Evolutionary conservation across 2,113 vertebrate genomes (phyloP).

Genomic region (Hucho hucho): DNA sequence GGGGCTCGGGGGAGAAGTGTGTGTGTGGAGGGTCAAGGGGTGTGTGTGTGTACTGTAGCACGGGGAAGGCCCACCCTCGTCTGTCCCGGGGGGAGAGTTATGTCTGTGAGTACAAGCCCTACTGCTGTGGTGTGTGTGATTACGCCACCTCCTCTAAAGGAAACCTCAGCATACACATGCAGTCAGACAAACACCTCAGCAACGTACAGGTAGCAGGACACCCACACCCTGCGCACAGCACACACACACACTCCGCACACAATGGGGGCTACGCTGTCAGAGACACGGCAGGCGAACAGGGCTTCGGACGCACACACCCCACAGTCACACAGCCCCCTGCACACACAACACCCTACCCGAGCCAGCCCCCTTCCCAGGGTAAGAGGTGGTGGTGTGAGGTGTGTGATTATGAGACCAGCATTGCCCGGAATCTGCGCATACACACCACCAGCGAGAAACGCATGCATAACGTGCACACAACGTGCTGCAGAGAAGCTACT

Average conservation of each 20-base stretch:
- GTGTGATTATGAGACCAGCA: slow-evolving; percentile 98
- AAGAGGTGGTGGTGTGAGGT: slow-evolving; percentile 94
- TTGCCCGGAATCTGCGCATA: slow-evolving; percentile 96
- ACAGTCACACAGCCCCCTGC: slow-evolving; percentile 7
- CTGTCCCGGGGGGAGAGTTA: slow-evolving; percentile 97
- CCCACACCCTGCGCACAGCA: slow-evolving; percentile 54
- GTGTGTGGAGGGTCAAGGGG: slow-evolving; percentile 69
- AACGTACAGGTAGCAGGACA: slow-evolving; percentile 94
- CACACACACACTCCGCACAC: slow-evolving; percentile 48
- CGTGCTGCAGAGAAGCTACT: slow-evolving; percentile 96
- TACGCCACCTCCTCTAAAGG: slow-evolving; percentile 99
- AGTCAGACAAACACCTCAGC: slow-evolving; percentile 99
- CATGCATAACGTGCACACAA: slow-evolving; percentile 99
- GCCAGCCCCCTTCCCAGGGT: slow-evolving; percentile 71
- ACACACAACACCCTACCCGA: slow-evolving; percentile 50
- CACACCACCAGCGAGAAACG: slow-evolving; percentile 99
- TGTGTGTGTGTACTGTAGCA: slow-evolving; percentile 87
- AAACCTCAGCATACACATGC: slow-evolving; percentile 99
- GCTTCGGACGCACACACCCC: no score
- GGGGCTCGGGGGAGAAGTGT: slow-evolving; percentile 59
- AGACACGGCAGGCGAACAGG: no score
- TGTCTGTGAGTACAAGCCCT: slow-evolving; percentile 98
- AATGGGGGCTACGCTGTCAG: no score
- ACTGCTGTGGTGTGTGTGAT: slow-evolving; percentile 98
- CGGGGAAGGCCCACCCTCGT: slow-evolving; percentile 93